These are phyloP conservation scores for Bellardia bayeri DNA, from an alignment of 2,888 invertebrate species.

Conservation along the genomic window DNA sequence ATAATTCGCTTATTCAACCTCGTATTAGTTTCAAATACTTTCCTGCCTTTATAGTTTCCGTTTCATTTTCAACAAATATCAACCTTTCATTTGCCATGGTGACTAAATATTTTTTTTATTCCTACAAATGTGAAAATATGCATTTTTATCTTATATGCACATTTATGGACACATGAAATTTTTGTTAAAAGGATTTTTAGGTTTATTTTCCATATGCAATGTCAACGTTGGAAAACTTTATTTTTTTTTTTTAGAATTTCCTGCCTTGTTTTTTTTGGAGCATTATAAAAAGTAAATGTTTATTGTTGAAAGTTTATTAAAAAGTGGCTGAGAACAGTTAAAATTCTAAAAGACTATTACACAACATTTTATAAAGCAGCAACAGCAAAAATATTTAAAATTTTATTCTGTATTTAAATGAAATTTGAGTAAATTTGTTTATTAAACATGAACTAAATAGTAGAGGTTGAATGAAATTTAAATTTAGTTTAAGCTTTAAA, in stretches of 20 bases:
- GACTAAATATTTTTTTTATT: not conserved
- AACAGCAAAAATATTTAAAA: not conserved
- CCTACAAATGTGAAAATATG: not conserved
- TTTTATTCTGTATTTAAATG: not conserved
- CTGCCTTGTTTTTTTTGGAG: too few species aligned
- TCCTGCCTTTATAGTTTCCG: not conserved
- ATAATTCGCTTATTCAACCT: not conserved
- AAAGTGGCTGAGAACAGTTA: not conserved
- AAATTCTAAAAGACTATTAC: not conserved
- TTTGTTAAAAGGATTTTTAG: slow-evolving; percentile 8
- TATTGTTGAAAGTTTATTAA: slow-evolving; percentile 9
- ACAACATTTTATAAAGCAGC: not conserved
- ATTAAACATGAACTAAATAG: too few species aligned
- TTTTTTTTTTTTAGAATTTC: not conserved
- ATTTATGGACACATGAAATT: slow-evolving; percentile 10
- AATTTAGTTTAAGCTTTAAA: not conserved
- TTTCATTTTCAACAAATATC: slow-evolving; percentile 1
- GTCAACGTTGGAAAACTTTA: slow-evolving; percentile 18
- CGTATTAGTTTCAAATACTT: not conserved
- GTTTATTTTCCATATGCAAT: slow-evolving; percentile 7
- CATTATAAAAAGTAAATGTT: slow-evolving; percentile 28
- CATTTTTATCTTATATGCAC: slow-evolving; percentile 21
- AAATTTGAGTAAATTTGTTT: too few species aligned
- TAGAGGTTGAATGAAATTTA: not conserved
- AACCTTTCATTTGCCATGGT: not conserved